Evolutionary conservation across 1,140 invertebrate genomes (phyloP), one percentile per base, ranked within the genome.

Genomic region (Tachypleus tridentatus): DNA sequence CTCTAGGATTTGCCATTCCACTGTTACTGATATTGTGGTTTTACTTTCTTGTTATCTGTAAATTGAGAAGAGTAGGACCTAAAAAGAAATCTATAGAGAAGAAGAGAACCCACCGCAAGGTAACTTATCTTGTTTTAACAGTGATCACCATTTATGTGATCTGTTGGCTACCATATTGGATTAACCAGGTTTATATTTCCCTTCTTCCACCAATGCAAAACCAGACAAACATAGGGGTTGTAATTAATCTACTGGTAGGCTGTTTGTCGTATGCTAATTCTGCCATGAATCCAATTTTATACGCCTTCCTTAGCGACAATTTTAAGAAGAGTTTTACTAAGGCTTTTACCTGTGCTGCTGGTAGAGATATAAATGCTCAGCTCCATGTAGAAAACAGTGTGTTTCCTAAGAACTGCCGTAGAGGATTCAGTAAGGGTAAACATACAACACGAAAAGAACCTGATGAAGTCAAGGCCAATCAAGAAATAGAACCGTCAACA

Each of bases 91-190:
- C 92, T 0, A 94, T 93, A 73, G 92, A 95, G 74, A 94, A 93
- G 81, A 94, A 93, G 74, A 84, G 87, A 9, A 92, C 91, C 0
- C 91, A 96, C 73, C 81, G 88, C 11, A 93, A 93, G 74, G 92
- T 97, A 0, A 98, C 94, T 0, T 90, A 91, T 68, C 76, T 99
- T 68, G 94, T 99, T 0, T 79, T 98, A 4, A 96, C 93, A 0
- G 93, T 98, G 5, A 93, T 98, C 64, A 88, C 91, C 0, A 93
- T 97, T 1, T 99, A 98, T 76, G 86, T 98, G 0, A 77, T 94
- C 29, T 98, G 96, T 77, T 99, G 95, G 95, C 78, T 95, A 49
- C 95, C 95, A 0, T 97, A 97, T 74, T 98, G 94, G 94, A 83
- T 93, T 4, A 88, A 87, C 2, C 86, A 87, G 71, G 72, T 84